A percentile compares a stretch with the other conserved stretches of the same genome.
phyloP scores from a whole-genome alignment of 2,797 vertebrate species.

The Ambastaia sidthimunki region DNA sequence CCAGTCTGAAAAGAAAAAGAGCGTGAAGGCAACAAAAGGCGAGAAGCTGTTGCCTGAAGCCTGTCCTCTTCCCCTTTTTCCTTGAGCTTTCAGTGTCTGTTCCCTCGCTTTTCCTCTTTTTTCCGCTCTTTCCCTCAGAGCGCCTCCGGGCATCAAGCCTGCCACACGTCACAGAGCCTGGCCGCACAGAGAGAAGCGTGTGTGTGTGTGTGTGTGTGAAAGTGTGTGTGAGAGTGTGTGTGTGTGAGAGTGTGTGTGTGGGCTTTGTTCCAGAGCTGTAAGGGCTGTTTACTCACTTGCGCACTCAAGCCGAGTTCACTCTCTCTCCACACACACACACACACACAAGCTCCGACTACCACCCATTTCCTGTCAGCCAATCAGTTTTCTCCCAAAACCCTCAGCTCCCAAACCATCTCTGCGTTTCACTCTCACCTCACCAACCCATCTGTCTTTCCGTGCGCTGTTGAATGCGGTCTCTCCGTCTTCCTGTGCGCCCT shows the following conservation, averaged over 20 bases:
- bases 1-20: conserved; percentile 27
- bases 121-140: conserved; percentile 34
- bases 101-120: conserved; percentile 43
- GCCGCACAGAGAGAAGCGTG: conserved; percentile 32
- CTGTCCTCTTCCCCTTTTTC: conserved; percentile 61
- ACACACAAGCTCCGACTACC: conserved; percentile 54
- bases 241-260: conserved; percentile 32
- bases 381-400: conserved; percentile 69
- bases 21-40: conserved; percentile 31
- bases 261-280: conserved; percentile 43
- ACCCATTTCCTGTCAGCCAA: conserved; percentile 70
- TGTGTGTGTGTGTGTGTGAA: neutral
- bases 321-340: conserved; percentile 16
- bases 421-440: conserved; percentile 45
- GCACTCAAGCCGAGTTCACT: conserved; percentile 34
- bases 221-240: neutral
- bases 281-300: conserved; percentile 49
- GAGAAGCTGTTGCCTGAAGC: conserved; percentile 62
- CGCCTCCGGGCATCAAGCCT: conserved; percentile 35
- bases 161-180: conserved; percentile 51
- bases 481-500: conserved; percentile 52
- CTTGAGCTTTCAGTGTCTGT: conserved; percentile 34
- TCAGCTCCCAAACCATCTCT: conserved; percentile 51
- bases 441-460: conserved; percentile 60
- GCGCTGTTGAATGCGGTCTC: conserved; percentile 48